Evolutionary conservation across 2,888 invertebrate species (phyloP).

Genomic region (Andrena bucephala): DNA sequence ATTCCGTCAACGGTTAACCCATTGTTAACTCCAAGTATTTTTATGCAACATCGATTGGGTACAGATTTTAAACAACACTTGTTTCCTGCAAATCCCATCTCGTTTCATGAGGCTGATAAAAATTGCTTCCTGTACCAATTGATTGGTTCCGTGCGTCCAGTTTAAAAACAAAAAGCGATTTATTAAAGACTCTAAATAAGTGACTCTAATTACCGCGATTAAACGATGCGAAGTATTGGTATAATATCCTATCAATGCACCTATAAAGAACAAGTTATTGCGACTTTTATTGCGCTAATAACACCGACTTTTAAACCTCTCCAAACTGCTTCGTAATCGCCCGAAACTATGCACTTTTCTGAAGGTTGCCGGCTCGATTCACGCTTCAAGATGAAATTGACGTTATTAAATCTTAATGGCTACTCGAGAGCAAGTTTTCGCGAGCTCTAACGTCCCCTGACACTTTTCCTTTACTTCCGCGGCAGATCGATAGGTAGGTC

Average conservation of each 20-base stretch:
- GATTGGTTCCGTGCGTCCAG: too few species aligned
- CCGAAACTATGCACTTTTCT: neutral
- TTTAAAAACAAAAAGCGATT: too few species aligned
- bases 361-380: constrained; percentile 8
- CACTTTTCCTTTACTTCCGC: constrained; percentile 15
- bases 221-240: neutral
- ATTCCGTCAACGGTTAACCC: constrained; percentile 5
- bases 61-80: too few species aligned
- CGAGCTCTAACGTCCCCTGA: constrained; percentile 64
- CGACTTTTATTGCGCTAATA: neutral
- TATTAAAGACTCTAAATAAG: too few species aligned
- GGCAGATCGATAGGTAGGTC: neutral
- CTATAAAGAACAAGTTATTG: neutral
- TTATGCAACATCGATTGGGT: too few species aligned
- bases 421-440: constrained; percentile 48
- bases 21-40: constrained; percentile 3
- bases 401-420: constrained; percentile 20
- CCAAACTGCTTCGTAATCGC: constrained; percentile 6
- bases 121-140: too few species aligned
- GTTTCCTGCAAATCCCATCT: too few species aligned
- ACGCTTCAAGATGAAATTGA: constrained; percentile 5
- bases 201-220: neutral
- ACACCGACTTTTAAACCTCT: neutral
- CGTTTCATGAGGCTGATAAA: too few species aligned
- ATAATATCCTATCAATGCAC: neutral